Evolutionary conservation across 2,888 invertebrate genomes (phyloP), one percentile per base, ranked within the genome.

Genomic region (Chydorus sphaericus): DNA sequence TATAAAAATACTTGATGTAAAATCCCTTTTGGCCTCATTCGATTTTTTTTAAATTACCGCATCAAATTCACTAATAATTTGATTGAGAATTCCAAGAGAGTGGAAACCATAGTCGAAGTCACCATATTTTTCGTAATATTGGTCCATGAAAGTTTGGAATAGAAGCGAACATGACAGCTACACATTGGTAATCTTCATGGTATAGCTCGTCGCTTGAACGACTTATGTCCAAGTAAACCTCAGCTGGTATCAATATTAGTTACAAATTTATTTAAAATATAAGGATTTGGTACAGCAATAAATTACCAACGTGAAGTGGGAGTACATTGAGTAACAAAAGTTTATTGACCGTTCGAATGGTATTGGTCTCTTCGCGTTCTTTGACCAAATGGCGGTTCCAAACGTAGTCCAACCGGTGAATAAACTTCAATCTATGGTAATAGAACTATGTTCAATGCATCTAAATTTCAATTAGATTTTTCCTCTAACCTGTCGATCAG

Each of bases 81-180:
- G 83, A 68, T 96, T 92, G 56, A 96, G 76, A 39, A 86, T 77
- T 53, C 81, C 73, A 16, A 89, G 71, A 61, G 82, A 78, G 58
- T 78, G 77, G 62, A 79, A 73, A 37, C 73, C 74, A 59, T 75
- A 70, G 57, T 73, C 70, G 59, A 70, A 71, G 51, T 71, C 68
- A 59, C 73, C 73, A 38, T 77, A 79, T 60, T 77, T 77, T 51
- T 79, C 75, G 67, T 66, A 75, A 66, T 66, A 77, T 14, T 33
- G 8, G 57, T 85, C 84, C 63, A 83, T 80, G 68, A 83, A 86
- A 66, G n/a, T 86, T 86, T 16, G 86, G 86, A 49, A 96, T 79
- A 0, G 92, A 87, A 0, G 96, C 96, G 70, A 96, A 96, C 91
- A 96, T 93, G 0, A 96, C 92, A 2, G 91, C 87, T 0, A 92